Base-by-base conservation (phyloP, 2,888 invertebrate species). In the Scaptodrosophila latifasciaeformis region DNA sequence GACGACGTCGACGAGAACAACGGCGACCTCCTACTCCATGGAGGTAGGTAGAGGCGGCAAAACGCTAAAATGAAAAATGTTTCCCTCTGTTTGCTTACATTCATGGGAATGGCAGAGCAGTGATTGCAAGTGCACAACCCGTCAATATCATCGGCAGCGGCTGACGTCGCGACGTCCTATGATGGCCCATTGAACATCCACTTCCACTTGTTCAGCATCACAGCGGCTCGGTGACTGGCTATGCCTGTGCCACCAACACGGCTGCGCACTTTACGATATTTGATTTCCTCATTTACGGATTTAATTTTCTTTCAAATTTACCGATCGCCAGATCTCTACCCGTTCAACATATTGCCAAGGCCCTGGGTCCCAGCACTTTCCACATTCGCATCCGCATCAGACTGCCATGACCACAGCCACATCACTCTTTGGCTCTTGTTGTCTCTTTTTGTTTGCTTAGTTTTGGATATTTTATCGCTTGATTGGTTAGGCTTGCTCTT, bases 231-330 rank as follows among this genome's bases (percentile, higher is more conserved):
- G n/a, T n/a, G 9, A 15, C 37, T 2, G 15, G 2, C 37, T 10
- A 6, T 27, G 54, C 44, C 54, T 45, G 61, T 67, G 67, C 67
- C 70, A 71, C 70, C 70, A 63, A 68, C 70, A 65, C 54, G 55
- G 47, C 59, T 52, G 70, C 68, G 74, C 72, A 80, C 81, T 83
- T 83, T 84, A 83, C 68, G 81, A 84, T 83, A 80, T 83, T 84
- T 83, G 82, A 83, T 84, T 83, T 83, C 77, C 82, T 83, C 82
- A 83, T 83, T 82, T 82, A 78, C 82, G 75, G 77, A 82, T 83
- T 83, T 81, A 81, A 79, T 81, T 83, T 71, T 71, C 81, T 82
- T 83, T 82, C 62, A 82, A 81, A 83, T 83, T 70, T 64, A 77
- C 83, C 83, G 82, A 83, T 76, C 59, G 59, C 43, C 72, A 31